Percentiles rank a stretch among this genome's conserved stretches.
phyloP scores from a whole-genome alignment of 2,888 invertebrate genomes.

The Laspeyria flexula region DNA sequence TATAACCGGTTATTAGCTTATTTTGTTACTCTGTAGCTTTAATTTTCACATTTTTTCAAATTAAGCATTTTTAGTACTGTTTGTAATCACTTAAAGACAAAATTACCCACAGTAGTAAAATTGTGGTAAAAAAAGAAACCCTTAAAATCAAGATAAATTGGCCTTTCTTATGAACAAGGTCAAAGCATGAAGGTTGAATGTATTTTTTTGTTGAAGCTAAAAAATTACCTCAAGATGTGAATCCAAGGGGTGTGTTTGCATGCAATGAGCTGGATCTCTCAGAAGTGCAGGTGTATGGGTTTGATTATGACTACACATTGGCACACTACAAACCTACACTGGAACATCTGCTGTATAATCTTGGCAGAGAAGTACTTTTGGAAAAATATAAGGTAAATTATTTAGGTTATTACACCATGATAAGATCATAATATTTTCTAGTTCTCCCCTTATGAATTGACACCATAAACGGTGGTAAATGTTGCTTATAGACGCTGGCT shows the following conservation, averaged over 20 bases:
- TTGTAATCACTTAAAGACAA: too few species aligned
- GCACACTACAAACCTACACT: conserved; percentile 97
- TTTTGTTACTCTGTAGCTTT: not conserved
- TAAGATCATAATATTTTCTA: not conserved
- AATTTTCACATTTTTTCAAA: too few species aligned
- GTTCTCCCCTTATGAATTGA: not conserved
- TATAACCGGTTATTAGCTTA: not conserved
- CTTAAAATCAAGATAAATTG: too few species aligned
- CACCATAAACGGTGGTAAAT: too few species aligned
- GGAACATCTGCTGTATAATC: conserved; percentile 95
- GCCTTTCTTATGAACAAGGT: too few species aligned
- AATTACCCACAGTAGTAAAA: too few species aligned
- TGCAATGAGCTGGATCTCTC: conserved; percentile 97
- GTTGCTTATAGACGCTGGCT: too few species aligned
- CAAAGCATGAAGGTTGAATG: not conserved
- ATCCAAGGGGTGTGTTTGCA: conserved; percentile 95
- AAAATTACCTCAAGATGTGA: conserved; percentile 94
- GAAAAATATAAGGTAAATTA: conserved; percentile 93
- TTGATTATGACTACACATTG: conserved; percentile 99
- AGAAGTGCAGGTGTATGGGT: conserved; percentile 97
- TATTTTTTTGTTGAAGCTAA: conserved; percentile 87
- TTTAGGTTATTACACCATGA: conserved; percentile 1
- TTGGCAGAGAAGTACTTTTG: conserved; percentile 94
- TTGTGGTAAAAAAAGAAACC: too few species aligned
- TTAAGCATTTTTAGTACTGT: too few species aligned